phyloP scores from a whole-genome alignment of 2,113 vertebrate species.

The Crotalus helleri region DNA sequence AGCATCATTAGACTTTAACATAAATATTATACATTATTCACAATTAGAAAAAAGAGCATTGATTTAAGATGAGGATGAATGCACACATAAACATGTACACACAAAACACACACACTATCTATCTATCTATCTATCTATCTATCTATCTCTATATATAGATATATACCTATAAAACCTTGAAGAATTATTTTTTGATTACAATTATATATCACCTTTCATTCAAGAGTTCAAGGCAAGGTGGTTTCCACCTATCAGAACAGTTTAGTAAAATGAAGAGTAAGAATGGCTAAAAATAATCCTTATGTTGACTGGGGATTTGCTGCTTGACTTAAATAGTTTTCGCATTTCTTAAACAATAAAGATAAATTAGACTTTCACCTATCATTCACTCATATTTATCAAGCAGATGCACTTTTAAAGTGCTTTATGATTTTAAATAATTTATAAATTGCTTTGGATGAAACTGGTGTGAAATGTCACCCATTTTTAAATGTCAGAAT shows the following conservation, averaged over 20 bases:
- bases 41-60: not conserved
- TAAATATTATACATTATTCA: not conserved
- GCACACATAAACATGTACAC: not conserved
- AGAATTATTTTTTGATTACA: not conserved
- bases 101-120: not conserved
- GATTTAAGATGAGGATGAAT: not conserved
- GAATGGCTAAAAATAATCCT: not conserved
- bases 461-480: not conserved
- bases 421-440: not conserved
- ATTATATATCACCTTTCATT: not conserved
- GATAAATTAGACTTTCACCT: not conserved
- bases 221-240: not conserved
- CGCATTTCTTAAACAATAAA: not conserved
- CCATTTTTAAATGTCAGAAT: not conserved
- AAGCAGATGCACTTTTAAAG: not conserved
- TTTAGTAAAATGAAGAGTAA: not conserved
- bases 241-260: not conserved
- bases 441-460: not conserved
- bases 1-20: not conserved
- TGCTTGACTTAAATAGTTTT: not conserved
- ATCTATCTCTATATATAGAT: no score
- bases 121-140: no score
- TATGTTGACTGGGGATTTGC: not conserved
- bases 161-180: not conserved
- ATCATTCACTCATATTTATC: not conserved